Evolutionary conservation across 2,113 vertebrate species (phyloP).

Genomic region (Thamnaconus septentrionalis): DNA sequence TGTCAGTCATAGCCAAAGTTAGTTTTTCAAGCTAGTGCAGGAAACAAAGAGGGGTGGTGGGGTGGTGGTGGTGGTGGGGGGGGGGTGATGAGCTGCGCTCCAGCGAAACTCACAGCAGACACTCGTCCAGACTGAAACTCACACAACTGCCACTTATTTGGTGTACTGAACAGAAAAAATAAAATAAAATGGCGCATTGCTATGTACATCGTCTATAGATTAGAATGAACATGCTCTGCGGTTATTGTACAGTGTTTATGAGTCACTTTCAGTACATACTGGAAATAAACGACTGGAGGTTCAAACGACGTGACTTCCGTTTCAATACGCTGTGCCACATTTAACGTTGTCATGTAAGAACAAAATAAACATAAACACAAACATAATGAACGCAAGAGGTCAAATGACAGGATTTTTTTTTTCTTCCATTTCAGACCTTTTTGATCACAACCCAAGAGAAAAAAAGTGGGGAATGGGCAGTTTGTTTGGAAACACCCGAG

Average conservation of each 20-base stretch:
- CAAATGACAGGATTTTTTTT: no score
- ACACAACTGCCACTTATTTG: conserved; percentile 70
- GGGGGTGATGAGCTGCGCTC: no score
- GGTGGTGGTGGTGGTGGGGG: no score
- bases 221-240: conserved; percentile 74
- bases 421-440: no score
- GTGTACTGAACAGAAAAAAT: conserved; percentile 58
- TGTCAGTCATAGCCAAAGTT: conserved; percentile 55
- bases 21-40: conserved; percentile 72
- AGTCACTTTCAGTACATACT: conserved; percentile 63
- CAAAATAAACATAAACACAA: conserved; percentile 4
- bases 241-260: conserved; percentile 68
- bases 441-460: no score
- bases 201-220: conserved; percentile 70
- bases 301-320: conserved; percentile 55
- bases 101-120: background rate
- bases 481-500: no score
- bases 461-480: no score
- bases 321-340: conserved; percentile 67
- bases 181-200: conserved; percentile 46
- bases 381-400: no score
- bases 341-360: conserved; percentile 64
- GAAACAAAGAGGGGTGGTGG: conserved; percentile 26
- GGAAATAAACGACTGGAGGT: conserved; percentile 69
- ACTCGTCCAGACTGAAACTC: conserved; percentile 15